phyloP scores from a whole-genome alignment of 2,888 invertebrate genomes.

The Cabera pusaria region DNA sequence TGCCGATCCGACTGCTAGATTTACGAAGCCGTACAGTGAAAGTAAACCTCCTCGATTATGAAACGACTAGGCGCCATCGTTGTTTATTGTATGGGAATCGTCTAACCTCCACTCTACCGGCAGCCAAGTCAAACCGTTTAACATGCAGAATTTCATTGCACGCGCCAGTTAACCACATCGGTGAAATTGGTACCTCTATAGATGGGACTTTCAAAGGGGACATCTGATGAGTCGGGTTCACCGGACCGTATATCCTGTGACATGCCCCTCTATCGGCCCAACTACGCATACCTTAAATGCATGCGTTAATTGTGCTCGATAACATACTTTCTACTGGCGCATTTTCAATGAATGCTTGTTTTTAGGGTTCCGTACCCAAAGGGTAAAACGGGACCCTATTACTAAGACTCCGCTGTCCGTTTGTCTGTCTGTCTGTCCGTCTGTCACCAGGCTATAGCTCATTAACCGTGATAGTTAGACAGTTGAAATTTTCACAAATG shows the following conservation, averaged over 20 bases:
- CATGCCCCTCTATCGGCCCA: slow-evolving; percentile 48
- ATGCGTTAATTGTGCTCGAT: slow-evolving; percentile 41
- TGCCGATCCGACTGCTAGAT: slow-evolving; percentile 48
- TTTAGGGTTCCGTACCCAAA: too few relatives aligned
- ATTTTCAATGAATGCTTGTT: too few relatives aligned
- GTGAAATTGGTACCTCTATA: slow-evolving; percentile 66
- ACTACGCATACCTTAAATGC: slow-evolving; percentile 47
- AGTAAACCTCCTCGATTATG: slow-evolving; percentile 53
- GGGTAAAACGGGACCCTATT: too few relatives aligned
- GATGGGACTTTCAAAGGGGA: slow-evolving; percentile 67
- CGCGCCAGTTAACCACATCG: slow-evolving; percentile 64
- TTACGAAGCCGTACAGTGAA: slow-evolving; percentile 56
- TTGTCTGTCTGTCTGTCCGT: too few relatives aligned
- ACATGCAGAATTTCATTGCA: slow-evolving; percentile 47
- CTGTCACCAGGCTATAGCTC: too few relatives aligned
- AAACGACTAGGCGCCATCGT: slow-evolving; percentile 38
- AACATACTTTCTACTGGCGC: slow-evolving; percentile 14
- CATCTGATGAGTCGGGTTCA: slow-evolving; percentile 63
- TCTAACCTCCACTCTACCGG: slow-evolving; percentile 11
- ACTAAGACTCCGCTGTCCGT: too few relatives aligned
- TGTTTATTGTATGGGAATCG: slow-evolving; percentile 21
- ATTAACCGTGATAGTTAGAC: too few relatives aligned
- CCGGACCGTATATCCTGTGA: slow-evolving; percentile 73
- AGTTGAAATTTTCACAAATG: too few relatives aligned
- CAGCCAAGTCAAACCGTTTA: slow-evolving; percentile 29